Base-by-base conservation (phyloP, 2,888 invertebrate genomes). In the Octonoba sinensis region DNA sequence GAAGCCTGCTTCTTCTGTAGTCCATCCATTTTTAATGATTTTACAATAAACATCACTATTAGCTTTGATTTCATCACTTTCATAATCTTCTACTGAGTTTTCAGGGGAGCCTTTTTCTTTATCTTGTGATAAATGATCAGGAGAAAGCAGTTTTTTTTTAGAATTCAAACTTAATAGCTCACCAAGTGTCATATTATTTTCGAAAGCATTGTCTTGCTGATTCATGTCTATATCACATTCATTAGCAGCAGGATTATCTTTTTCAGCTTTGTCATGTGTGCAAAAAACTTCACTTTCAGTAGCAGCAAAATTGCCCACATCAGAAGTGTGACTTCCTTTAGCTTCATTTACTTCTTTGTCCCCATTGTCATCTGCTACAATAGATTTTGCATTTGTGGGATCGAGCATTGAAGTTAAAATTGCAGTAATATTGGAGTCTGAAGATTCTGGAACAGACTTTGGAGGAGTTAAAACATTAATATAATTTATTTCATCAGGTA, bases 11-110 rank as follows among this genome's bases (percentile, higher is more conserved):
- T 93, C 93, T 18, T 91, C 89, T 12, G 91, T 87, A 71, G 94
- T 95, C 96, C 96, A 97, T 0, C 96, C 96, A 81, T 90, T 89
- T 83, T 90, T 88, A 18, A 92, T 90, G 87, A 91, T 91, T 49
- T 87, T 86, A 22, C 89, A 60, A 56, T 69, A 71, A 44, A 74
- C 59, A 20, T 71, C 70, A 49, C 24, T 77, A 16, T 82, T 51
- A 66, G 67, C 56, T 27, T 57, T 46, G 27, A 22, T 13, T 13
- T 22, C 44, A 8, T 83, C 77, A 47, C 22, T 73, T 64, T 75
- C 62, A n/a, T 11, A 49, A 13, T 36, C 6, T 36, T 66, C 24
- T 56, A 59, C 44, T 22, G 59, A 47, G 46, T 75, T 67, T 46
- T 62, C 70, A 49, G 36, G 24, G n/a, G 49, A 36, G 24, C 44